phyloP scores from a whole-genome alignment of 2,797 vertebrate species.

The Acipenser oxyrinchus region DNA sequence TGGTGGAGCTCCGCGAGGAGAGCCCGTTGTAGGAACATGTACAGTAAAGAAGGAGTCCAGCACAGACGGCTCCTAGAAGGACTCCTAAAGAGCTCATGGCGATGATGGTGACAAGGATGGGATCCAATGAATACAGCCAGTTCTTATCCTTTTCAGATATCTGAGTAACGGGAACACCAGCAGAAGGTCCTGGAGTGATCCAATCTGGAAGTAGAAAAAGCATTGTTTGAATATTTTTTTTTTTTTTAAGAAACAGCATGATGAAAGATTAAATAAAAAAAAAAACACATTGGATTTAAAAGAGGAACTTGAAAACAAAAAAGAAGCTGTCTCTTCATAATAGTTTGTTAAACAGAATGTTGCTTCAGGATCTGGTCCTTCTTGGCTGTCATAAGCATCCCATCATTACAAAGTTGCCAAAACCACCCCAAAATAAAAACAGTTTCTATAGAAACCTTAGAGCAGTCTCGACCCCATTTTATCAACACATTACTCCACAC shows the following conservation, averaged over 20 bases:
- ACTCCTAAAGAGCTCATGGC: slow-evolving; percentile 94
- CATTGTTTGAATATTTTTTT: too few species aligned
- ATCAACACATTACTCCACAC: background rate
- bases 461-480: background rate
- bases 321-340: too few species aligned
- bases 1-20: slow-evolving; percentile 88
- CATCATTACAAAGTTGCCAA: too few species aligned
- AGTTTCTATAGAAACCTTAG: too few species aligned
- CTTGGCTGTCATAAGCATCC: too few species aligned
- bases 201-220: slow-evolving; percentile 42
- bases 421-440: too few species aligned
- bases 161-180: slow-evolving; percentile 68
- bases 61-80: slow-evolving; percentile 83
- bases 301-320: too few species aligned
- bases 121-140: slow-evolving; percentile 90
- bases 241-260: too few species aligned
- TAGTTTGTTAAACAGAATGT: too few species aligned
- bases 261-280: too few species aligned
- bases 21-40: slow-evolving; percentile 86
- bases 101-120: slow-evolving; percentile 95
- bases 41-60: slow-evolving; percentile 90
- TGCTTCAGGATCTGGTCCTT: too few species aligned
- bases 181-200: slow-evolving; percentile 65
- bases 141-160: slow-evolving; percentile 80
- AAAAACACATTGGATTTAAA: too few species aligned